Evolutionary conservation across 2,797 vertebrate genomes (phyloP), one percentile per base, ranked within the genome.

Genomic region (Taeniopygia guttata): DNA sequence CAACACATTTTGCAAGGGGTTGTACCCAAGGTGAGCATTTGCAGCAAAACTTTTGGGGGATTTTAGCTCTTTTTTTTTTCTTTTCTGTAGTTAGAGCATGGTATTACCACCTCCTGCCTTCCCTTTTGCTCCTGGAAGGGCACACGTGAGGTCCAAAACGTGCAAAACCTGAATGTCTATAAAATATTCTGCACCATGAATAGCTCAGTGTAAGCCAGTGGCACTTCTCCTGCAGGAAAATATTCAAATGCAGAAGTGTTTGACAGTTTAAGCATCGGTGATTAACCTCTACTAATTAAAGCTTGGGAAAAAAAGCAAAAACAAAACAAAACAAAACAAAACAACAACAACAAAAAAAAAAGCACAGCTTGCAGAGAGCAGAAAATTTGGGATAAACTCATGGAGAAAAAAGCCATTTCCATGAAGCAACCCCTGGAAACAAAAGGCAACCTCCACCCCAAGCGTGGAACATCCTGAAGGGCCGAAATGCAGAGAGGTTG

Each of bases 261-360:
- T 90, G 85, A 78, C 84, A 77, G 84, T 82, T 92, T 43, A 56
- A 69, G 52, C 60, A 5, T 22, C 45, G 63, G 27, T 79, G 54
- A 93, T 95, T 93, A 93, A 92, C 74, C 69, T 92, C 75, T 82
- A 78, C 82, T 90, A 85, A 94, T 86, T 88, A 93, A 95, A 96
- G 51, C 42, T 66, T 45, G 85, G 60, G 2, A 2, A 5, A 5
- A 67, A 11, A 5, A 10, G 51, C 30, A 36, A 30, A 30, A 30
- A 23, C 42, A 16, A 8, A n/a, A 7, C n/a, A n/a, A n/a, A n/a
- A n/a, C n/a, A n/a, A n/a, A n/a, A n/a, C n/a, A n/a, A n/a, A n/a
- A n/a, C n/a, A n/a, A n/a, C n/a, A n/a, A n/a, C n/a, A n/a, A n/a
- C n/a, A 32, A 4, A 16, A 46, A 58, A 36, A 55, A 18, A 76